These are phyloP conservation scores for Parapristionchus giblindavisi DNA, from an alignment of 2,888 invertebrate species.

Conservation along the genomic window DNA sequence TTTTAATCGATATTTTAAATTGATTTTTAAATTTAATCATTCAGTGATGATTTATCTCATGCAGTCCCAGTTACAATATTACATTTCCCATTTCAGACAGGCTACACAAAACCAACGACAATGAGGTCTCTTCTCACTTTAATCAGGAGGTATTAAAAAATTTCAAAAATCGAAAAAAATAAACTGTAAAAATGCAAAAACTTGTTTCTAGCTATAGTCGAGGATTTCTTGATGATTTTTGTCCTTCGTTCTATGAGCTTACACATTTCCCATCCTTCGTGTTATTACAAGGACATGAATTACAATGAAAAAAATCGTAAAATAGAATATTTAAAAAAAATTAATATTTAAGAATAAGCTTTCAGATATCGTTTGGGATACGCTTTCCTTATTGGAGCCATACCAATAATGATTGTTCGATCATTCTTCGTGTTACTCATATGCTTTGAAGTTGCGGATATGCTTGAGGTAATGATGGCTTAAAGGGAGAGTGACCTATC, in stretches of 20 bases:
- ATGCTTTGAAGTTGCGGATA: constrained; percentile 66
- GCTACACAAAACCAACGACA: constrained; percentile 1
- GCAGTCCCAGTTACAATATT: too few species aligned
- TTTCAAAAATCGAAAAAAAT: too few species aligned
- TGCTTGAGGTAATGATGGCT: constrained; percentile 65
- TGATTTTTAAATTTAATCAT: neutral
- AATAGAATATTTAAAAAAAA: neutral
- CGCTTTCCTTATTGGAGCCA: constrained; percentile 49
- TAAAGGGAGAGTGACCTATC: too few species aligned
- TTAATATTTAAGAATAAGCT: neutral
- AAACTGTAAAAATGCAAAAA: too few species aligned
- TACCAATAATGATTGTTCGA: constrained; percentile 64
- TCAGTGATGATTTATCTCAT: too few species aligned
- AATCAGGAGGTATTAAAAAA: neutral
- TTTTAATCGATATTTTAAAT: neutral
- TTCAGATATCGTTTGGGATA: constrained; percentile 14
- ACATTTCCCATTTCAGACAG: neutral
- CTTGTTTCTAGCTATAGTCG: too few species aligned
- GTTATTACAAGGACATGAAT: too few species aligned
- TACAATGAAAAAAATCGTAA: neutral
- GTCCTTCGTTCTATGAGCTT: too few species aligned
- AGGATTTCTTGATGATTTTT: too few species aligned
- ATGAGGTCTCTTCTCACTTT: constrained; percentile 7
- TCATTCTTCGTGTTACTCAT: constrained; percentile 65
- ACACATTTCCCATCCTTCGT: too few species aligned